Percentiles rank a stretch among this genome's conserved stretches.
Conservation (phyloP, 2,888 invertebrate genomes). For the Morinoia aosen region DNA sequence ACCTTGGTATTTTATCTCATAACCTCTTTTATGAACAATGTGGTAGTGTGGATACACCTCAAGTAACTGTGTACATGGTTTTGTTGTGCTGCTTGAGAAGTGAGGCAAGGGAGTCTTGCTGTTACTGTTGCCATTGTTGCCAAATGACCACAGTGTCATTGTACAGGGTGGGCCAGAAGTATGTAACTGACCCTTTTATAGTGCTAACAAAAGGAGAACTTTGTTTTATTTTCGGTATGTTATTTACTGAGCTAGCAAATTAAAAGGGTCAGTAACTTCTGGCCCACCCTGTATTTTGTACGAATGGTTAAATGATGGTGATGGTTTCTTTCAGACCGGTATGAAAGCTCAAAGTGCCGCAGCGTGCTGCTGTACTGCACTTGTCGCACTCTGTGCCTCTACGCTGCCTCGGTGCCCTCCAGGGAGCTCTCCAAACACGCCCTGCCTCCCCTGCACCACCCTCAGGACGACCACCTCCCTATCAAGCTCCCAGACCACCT, state of each 20-base stretch:
- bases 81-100: background rate
- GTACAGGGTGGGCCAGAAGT: no score
- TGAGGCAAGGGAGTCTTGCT: background rate
- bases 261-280: no score
- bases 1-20: background rate
- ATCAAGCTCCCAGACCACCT: conserved; percentile 57
- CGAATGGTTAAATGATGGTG: background rate
- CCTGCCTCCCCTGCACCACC: conserved; percentile 57
- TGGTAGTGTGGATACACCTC: background rate
- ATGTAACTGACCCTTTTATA: no score
- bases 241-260: no score
- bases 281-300: background rate
- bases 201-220: no score
- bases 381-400: background rate
- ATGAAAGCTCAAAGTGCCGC: background rate
- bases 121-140: no score
- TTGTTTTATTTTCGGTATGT: no score
- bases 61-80: background rate
- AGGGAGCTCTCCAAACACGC: conserved; percentile 56
- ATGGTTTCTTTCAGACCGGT: background rate
- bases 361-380: conserved; percentile 40
- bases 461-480: conserved; percentile 26
- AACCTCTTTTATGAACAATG: background rate
- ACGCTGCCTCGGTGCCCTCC: background rate
- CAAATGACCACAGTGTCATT: no score